Conservation (phyloP, 2,888 invertebrate genomes). For the Neoscelio sp. region DNA sequence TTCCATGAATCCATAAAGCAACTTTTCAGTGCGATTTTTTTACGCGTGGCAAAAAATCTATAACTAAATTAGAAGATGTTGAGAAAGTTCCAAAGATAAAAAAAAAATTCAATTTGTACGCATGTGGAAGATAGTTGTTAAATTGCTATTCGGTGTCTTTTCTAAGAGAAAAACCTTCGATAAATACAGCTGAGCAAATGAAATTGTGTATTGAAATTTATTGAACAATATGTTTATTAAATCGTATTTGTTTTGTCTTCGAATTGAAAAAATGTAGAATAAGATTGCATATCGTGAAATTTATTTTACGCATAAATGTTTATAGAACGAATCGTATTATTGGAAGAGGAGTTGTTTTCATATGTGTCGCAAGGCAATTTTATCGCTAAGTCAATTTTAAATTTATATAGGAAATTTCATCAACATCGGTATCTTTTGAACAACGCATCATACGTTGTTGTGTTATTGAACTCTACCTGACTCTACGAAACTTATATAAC, state of each 20-base stretch:
- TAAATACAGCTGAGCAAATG: neutral
- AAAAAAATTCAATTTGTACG: neutral
- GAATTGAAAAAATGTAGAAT: conserved; percentile 2
- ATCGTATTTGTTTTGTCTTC: neutral
- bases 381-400: neutral
- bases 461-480: no score
- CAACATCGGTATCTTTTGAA: no score
- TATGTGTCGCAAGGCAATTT: conserved; percentile 1
- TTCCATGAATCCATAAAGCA: conserved; percentile 55
- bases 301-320: conserved; percentile 3
- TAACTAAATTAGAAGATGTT: conserved; percentile 39
- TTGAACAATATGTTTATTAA: conserved; percentile 3
- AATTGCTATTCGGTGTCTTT: no score
- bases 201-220: no score
- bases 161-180: no score
- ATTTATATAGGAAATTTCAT: no score
- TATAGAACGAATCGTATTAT: conserved; percentile 1
- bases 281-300: neutral
- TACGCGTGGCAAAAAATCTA: conserved; percentile 17
- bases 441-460: no score
- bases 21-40: conserved; percentile 27
- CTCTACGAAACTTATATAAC: no score
- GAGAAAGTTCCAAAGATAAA: conserved; percentile 3
- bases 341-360: conserved; percentile 1
- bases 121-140: no score